Percentiles rank a stretch among this genome's conserved stretches.
phyloP scores from a whole-genome alignment of 2,797 vertebrate species.

The Pampus argenteus region DNA sequence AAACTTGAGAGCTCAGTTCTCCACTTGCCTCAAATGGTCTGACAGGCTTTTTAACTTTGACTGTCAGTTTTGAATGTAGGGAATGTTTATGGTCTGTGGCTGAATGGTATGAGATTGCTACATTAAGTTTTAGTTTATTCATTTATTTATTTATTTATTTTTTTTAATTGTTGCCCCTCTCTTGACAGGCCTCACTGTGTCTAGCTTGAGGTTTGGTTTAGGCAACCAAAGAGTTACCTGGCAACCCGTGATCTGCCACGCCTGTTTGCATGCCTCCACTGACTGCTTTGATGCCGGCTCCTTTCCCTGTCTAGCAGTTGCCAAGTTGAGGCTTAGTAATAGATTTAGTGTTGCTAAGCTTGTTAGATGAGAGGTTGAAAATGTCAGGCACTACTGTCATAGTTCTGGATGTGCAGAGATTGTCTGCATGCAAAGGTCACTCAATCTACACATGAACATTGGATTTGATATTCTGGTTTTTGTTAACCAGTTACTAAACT shows the following conservation, averaged over 20 bases:
- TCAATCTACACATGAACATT: neutral
- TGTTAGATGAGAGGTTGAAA: conserved; percentile 67
- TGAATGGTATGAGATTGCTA: neutral
- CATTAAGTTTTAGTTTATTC: neutral
- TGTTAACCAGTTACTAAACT: neutral
- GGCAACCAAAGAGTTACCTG: conserved; percentile 55
- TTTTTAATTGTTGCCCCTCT: neutral
- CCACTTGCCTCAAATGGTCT: neutral
- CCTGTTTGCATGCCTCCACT: conserved; percentile 61
- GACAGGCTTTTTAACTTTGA: neutral
- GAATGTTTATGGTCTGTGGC: neutral
- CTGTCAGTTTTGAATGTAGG: neutral
- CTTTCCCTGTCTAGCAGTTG: conserved; percentile 57
- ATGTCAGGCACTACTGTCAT: conserved; percentile 49
- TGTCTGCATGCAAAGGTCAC: conserved; percentile 14
- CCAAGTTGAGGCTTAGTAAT: conserved; percentile 74
- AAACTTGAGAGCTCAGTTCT: conserved; percentile 46
- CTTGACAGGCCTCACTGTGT: conserved; percentile 1
- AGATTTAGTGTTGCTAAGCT: conserved; percentile 79
- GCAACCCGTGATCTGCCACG: conserved; percentile 55
- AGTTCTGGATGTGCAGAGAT: conserved; percentile 30
- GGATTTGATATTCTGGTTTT: no score
- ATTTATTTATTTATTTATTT: neutral
- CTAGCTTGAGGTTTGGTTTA: conserved; percentile 21
- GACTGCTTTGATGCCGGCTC: neutral